phyloP scores from a whole-genome alignment of 2,797 vertebrate genomes.

The Crocidura indochinensis region DNA sequence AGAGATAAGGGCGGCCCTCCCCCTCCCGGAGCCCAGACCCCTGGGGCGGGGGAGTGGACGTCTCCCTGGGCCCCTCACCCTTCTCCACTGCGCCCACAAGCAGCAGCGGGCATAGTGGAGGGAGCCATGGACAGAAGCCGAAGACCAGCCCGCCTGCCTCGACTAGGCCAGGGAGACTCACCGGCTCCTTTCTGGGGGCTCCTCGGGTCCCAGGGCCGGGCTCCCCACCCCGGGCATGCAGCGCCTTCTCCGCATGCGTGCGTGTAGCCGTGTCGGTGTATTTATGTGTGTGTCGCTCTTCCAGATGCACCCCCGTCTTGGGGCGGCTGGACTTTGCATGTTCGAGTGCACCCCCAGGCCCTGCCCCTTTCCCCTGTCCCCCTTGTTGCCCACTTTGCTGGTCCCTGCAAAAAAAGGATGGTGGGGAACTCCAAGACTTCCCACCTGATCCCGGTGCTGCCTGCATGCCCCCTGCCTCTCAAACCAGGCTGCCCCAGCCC shows the following conservation, averaged over 20 bases:
- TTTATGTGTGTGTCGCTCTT: conserved; percentile 80
- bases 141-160: conserved; percentile 17
- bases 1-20: conserved; percentile 95
- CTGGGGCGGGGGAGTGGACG: conserved; percentile 78
- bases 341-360: conserved; percentile 77
- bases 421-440: conserved; percentile 82
- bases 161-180: not conserved
- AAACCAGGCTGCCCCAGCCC: conserved; percentile 61
- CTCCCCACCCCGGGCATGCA: conserved; percentile 69
- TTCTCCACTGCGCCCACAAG: conserved; percentile 78
- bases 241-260: conserved; percentile 81
- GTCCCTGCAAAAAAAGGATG: conserved; percentile 77
- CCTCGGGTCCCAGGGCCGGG: not conserved
- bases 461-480: conserved; percentile 82
- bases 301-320: conserved; percentile 74
- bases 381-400: conserved; percentile 63
- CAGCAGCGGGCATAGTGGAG: not conserved
- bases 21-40: conserved; percentile 86
- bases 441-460: conserved; percentile 61
- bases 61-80: conserved; percentile 72
- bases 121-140: conserved; percentile 52
- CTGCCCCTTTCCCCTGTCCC: not conserved
- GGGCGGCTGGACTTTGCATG: conserved; percentile 87
- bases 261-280: conserved; percentile 79
- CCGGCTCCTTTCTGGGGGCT: conserved; percentile 14